phyloP scores from a whole-genome alignment of 2,113 vertebrate genomes.

The Archilochus colubris region DNA sequence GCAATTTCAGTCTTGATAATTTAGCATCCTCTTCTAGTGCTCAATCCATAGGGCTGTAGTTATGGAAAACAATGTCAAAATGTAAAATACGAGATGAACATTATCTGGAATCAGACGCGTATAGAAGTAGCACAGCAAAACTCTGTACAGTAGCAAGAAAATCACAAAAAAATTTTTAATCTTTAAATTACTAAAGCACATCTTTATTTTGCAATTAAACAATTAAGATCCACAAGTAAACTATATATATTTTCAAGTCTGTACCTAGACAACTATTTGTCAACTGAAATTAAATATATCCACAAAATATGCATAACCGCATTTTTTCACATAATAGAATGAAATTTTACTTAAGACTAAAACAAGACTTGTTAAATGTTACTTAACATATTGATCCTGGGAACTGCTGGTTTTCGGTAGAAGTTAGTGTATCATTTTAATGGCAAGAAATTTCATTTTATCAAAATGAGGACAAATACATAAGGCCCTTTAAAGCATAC shows the following conservation, averaged over 20 bases:
- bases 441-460: conserved; percentile 72
- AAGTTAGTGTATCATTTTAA: conserved; percentile 66
- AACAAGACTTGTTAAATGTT: conserved; percentile 75
- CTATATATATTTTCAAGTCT: conserved; percentile 76
- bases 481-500: conserved; percentile 76
- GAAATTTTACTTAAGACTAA: conserved; percentile 73
- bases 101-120: background rate
- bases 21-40: background rate
- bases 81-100: background rate
- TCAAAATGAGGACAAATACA: conserved; percentile 70
- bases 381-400: conserved; percentile 68
- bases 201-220: conserved; percentile 84
- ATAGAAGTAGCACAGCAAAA: background rate
- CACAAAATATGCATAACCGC: conserved; percentile 77
- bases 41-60: background rate
- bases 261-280: conserved; percentile 79
- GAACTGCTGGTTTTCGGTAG: conserved; percentile 71
- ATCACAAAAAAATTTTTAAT: background rate
- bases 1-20: background rate
- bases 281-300: conserved; percentile 80
- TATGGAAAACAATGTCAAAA: background rate
- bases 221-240: conserved; percentile 79
- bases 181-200: conserved; percentile 81
- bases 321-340: conserved; percentile 75
- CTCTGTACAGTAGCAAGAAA: background rate